Percentiles rank a stretch among this genome's conserved stretches.
These are phyloP conservation scores for Seriola dumerili DNA, from an alignment of 2,113 vertebrate species.

Conservation along the genomic window DNA sequence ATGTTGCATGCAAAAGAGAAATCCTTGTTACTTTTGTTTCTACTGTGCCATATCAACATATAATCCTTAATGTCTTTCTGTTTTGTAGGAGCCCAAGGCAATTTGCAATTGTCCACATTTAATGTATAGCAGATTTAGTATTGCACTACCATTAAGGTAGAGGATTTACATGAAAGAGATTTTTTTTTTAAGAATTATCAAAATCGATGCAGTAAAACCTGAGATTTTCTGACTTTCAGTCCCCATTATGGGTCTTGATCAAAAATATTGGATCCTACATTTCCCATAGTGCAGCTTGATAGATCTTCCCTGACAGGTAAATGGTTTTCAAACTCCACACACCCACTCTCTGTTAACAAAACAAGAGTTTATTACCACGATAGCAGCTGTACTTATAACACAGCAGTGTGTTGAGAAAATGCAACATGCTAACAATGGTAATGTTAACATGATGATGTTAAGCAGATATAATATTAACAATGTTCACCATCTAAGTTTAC, in stretches of 20 bases:
- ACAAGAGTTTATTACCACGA: neutral
- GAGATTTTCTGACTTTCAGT: neutral
- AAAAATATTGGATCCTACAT: neutral
- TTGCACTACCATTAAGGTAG: neutral
- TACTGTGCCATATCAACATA: conserved; percentile 4
- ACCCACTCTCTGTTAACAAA: no score
- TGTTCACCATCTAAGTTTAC: neutral
- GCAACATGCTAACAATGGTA: neutral
- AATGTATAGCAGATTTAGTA: conserved; percentile 15
- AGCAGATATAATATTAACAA: neutral
- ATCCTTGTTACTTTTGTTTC: conserved; percentile 7
- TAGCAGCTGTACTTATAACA: neutral
- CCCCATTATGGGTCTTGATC: no score
- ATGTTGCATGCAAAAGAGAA: conserved; percentile 10
- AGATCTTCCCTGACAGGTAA: neutral
- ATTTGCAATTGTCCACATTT: conserved; percentile 27
- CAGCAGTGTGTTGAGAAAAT: neutral
- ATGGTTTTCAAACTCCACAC: neutral
- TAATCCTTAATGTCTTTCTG: conserved; percentile 24
- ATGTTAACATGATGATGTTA: neutral
- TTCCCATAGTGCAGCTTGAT: neutral
- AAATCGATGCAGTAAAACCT: neutral
- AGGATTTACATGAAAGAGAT: neutral
- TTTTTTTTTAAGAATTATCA: neutral
- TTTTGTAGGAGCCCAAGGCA: conserved; percentile 14